Evolutionary conservation across 2,113 vertebrate genomes (phyloP).

Genomic region (Carassius auratus): DNA sequence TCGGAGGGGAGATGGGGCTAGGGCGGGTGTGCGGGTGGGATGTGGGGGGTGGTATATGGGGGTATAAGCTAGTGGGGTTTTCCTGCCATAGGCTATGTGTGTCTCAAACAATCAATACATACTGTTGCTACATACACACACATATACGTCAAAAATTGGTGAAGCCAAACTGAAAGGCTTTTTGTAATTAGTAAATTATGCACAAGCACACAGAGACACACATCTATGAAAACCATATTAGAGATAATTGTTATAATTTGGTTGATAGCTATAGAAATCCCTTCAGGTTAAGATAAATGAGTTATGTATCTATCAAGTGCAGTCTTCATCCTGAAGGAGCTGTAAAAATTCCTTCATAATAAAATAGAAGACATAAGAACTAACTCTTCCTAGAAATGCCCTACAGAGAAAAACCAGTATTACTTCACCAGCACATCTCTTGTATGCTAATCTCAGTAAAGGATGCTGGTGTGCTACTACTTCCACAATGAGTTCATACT

Average conservation of each 20-base stretch:
- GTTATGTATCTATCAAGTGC: not conserved
- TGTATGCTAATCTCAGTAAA: not conserved
- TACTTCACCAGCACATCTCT: not conserved
- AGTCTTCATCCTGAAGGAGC: not conserved
- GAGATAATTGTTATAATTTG: slow-evolving; percentile 2
- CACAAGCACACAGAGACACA: slow-evolving; percentile 50
- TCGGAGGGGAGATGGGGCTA: not conserved
- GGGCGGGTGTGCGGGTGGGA: too few relatives aligned
- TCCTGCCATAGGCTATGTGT: slow-evolving; percentile 28
- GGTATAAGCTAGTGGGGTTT: slow-evolving; percentile 25
- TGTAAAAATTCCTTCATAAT: not conserved
- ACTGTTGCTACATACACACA: slow-evolving; percentile 2
- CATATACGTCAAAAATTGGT: not conserved
- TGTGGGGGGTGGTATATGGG: too few relatives aligned
- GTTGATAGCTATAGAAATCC: not conserved
- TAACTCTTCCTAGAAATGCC: not conserved
- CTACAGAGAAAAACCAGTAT: not conserved
- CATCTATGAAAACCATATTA: slow-evolving; percentile 1
- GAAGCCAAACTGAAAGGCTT: slow-evolving; percentile 1
- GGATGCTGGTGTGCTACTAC: not conserved
- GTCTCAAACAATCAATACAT: not conserved
- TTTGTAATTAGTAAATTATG: slow-evolving; percentile 36
- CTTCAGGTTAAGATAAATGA: not conserved
- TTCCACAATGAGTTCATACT: not conserved
- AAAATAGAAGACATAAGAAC: not conserved